Percentiles rank a stretch among this genome's conserved stretches.
Evolutionary conservation across 2,888 invertebrate species (phyloP).

Genomic region (Mesorhabditis sp.): DNA sequence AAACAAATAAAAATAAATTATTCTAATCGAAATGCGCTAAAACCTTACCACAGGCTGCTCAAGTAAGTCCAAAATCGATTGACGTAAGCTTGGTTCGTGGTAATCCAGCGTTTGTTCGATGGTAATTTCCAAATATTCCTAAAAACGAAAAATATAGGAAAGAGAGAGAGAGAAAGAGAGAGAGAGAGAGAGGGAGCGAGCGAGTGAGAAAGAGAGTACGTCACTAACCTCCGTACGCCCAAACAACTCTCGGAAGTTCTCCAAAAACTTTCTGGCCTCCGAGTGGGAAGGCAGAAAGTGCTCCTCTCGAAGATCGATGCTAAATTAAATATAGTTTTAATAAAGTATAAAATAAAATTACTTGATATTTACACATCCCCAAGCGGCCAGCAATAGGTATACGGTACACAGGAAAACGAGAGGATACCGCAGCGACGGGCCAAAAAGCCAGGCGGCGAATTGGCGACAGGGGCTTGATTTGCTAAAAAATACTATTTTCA

Average conservation of each 20-base stretch:
- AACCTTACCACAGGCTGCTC: conserved; percentile 25
- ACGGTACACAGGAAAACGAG: conserved; percentile 39
- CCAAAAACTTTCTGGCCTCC: conserved; percentile 28
- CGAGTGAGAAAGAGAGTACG: neutral
- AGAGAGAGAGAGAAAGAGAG: neutral
- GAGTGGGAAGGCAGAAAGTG: conserved; percentile 37
- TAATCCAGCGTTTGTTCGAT: conserved; percentile 33
- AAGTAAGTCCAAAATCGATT: conserved; percentile 26
- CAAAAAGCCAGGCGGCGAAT: conserved; percentile 18
- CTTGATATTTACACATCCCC: conserved; percentile 38
- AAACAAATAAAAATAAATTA: neutral
- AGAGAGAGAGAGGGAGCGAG: neutral
- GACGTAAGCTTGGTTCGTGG: conserved; percentile 23
- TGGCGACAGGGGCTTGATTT: neutral
- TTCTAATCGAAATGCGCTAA: neutral
- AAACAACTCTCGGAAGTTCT: conserved; percentile 34
- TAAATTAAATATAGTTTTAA: conserved; percentile 7
- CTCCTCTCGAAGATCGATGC: conserved; percentile 37
- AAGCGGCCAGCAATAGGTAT: conserved; percentile 45
- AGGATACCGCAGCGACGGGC: conserved; percentile 25
- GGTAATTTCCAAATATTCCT: conserved; percentile 12
- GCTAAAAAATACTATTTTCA: neutral
- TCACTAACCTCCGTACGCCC: conserved; percentile 15
- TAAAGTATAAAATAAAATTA: conserved; percentile 2
- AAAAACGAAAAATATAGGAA: neutral